Conservation (phyloP, 2,797 vertebrate genomes). For the Melanotaenia pygmaea region DNA sequence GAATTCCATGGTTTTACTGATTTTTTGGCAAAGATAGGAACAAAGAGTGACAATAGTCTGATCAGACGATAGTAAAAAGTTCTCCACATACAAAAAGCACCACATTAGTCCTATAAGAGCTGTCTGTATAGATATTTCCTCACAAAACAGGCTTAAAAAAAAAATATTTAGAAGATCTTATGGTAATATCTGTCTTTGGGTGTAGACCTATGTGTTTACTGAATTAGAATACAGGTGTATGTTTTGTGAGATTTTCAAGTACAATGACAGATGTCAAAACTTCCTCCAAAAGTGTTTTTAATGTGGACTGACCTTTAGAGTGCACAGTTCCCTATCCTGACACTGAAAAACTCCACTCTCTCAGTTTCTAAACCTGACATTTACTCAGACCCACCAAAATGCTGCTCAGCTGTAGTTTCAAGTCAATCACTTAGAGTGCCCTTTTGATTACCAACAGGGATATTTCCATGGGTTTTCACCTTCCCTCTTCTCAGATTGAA, state of each 20-base stretch:
- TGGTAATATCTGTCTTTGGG: not conserved
- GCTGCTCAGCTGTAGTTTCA: not conserved
- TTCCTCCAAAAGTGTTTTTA: not conserved
- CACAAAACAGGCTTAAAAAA: not conserved
- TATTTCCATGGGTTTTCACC: not conserved
- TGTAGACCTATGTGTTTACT: not conserved
- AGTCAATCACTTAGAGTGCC: not conserved
- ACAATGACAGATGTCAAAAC: not conserved
- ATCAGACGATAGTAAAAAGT: not conserved
- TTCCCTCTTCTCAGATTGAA: not conserved
- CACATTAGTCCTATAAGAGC: not conserved
- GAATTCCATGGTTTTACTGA: not conserved
- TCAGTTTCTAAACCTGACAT: not conserved
- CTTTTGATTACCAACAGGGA: constrained; percentile 4
- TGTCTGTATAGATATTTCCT: not conserved
- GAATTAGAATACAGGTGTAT: not conserved
- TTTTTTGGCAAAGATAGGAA: not conserved
- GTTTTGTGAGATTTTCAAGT: not conserved
- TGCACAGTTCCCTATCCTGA: not conserved
- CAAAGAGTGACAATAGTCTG: not conserved
- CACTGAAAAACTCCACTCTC: not conserved
- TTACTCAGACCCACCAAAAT: not conserved
- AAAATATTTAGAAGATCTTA: not conserved
- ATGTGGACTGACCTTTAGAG: not conserved
- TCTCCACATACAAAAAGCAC: not conserved